These are phyloP conservation scores for Drosophila ustulata DNA, from an alignment of 2,888 invertebrate genomes.

Conservation along the genomic window DNA sequence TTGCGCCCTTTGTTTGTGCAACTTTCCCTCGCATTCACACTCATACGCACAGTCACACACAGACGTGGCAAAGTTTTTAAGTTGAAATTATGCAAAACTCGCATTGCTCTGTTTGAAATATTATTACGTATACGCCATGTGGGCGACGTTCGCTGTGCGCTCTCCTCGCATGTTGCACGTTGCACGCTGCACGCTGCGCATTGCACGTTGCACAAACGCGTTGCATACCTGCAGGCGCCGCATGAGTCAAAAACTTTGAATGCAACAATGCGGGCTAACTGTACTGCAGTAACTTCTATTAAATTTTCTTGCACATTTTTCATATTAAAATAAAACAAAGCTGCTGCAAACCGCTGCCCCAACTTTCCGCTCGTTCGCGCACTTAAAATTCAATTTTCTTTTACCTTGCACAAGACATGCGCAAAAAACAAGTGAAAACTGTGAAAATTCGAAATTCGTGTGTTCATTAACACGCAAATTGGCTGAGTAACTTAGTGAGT, in stretches of 20 bases:
- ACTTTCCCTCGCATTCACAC: constrained; percentile 14
- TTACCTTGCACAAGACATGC: constrained; percentile 17
- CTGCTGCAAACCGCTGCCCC: constrained; percentile 16
- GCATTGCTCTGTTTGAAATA: constrained; percentile 56
- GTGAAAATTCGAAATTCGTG: constrained; percentile 19
- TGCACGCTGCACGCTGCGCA: constrained; percentile 28
- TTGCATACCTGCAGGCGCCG: constrained; percentile 65
- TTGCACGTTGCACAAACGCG: constrained; percentile 12
- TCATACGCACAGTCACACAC: constrained; percentile 1
- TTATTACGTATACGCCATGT: constrained; percentile 72
- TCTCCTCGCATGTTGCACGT: constrained; percentile 47
- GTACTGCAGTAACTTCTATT: constrained; percentile 66
- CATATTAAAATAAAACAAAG: constrained; percentile 34
- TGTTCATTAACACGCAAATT: constrained; percentile 25
- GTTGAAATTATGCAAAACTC: constrained; percentile 78
- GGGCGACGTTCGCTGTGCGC: constrained; percentile 28
- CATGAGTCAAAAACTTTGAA: constrained; percentile 54
- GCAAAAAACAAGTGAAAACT: constrained; percentile 3
- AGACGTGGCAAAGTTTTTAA: constrained; percentile 57
- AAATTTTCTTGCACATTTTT: constrained; percentile 62
- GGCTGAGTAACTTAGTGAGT: constrained; percentile 2
- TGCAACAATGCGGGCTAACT: constrained; percentile 55
- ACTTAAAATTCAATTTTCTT: constrained; percentile 61
- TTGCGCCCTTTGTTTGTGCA: constrained; percentile 49
- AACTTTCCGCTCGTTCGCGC: constrained; percentile 42